phyloP scores from a whole-genome alignment of 2,113 vertebrate genomes.

The Saguinus midas region DNA sequence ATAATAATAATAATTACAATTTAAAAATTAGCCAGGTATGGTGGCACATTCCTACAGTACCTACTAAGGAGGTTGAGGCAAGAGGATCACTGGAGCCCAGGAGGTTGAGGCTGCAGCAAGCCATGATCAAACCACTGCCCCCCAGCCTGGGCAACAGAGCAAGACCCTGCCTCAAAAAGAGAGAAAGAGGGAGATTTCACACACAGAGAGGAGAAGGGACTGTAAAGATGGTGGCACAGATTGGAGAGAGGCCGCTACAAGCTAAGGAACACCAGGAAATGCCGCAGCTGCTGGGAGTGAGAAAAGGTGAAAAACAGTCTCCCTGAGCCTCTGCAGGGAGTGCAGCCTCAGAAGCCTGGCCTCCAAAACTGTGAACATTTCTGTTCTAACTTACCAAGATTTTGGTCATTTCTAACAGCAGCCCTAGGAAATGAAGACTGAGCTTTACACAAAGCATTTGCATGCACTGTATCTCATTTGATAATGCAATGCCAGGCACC shows the following conservation, averaged over 20 bases:
- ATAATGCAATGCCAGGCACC: no score
- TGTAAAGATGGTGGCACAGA: not conserved
- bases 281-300: not conserved
- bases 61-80: no score
- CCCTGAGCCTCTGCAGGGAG: not conserved
- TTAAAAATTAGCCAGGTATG: no score
- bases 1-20: no score
- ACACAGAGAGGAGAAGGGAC: not conserved
- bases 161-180: no score
- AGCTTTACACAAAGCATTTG: not conserved
- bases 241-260: not conserved
- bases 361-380: not conserved
- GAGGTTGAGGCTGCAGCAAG: no score
- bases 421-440: not conserved
- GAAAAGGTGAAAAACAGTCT: not conserved
- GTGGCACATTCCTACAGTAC: no score
- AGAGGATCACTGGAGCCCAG: no score
- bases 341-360: not conserved
- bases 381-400: not conserved
- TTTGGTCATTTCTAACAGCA: not conserved
- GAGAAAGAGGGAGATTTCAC: not conserved
- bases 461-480: accelerated
- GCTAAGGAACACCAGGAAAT: not conserved
- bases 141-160: no score
- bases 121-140: no score